A percentile compares a stretch with the other conserved stretches of the same genome.
Conservation (phyloP, 2,888 invertebrate genomes). For the Machimus atricapillus region DNA sequence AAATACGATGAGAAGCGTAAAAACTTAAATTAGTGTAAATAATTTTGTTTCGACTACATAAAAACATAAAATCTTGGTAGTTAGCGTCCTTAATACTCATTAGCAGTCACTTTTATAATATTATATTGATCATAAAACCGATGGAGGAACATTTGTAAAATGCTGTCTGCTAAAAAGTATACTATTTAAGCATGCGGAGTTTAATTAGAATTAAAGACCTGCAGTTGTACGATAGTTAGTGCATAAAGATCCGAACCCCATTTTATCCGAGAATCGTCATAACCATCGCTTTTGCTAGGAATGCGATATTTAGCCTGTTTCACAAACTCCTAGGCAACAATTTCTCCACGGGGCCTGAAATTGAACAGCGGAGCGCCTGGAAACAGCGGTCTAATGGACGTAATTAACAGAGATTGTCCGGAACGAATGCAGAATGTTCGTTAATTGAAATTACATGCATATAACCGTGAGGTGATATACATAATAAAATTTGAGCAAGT, state of each 20-base stretch:
- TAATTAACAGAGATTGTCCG: background rate
- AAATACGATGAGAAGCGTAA: background rate
- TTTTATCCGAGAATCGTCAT: background rate
- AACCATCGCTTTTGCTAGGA: background rate
- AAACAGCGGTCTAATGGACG: background rate
- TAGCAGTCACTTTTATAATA: background rate
- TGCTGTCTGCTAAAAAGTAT: background rate
- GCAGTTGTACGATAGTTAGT: background rate
- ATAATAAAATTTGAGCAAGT: background rate
- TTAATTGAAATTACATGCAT: background rate
- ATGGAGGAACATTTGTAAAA: background rate
- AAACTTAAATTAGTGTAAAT: background rate
- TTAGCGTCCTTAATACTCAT: background rate
- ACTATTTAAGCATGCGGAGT: background rate
- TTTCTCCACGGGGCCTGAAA: background rate
- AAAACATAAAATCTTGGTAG: background rate
- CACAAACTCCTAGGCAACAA: background rate
- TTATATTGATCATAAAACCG: background rate
- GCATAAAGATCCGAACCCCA: background rate
- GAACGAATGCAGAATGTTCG: background rate
- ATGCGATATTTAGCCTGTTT: background rate
- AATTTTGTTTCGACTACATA: background rate
- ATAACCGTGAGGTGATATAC: background rate
- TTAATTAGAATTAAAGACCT: background rate
- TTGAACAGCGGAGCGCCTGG: background rate